phyloP scores from a whole-genome alignment of 2,113 vertebrate genomes.

The Nyctereutes procyonoides region DNA sequence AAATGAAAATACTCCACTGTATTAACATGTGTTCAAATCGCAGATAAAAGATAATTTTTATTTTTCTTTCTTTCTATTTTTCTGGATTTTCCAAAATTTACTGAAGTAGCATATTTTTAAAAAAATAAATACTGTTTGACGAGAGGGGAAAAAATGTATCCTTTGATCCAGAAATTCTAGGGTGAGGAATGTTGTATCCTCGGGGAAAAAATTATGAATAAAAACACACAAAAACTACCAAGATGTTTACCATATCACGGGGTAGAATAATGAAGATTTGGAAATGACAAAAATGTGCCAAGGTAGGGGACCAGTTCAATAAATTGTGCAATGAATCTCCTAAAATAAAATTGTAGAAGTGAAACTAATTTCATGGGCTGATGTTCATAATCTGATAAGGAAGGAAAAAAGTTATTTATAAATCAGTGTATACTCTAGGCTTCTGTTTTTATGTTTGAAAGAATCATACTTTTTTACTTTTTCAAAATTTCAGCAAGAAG shows the following conservation, averaged over 20 bases:
- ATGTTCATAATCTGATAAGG: not conserved
- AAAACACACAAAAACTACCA: not conserved
- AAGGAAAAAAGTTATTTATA: not conserved
- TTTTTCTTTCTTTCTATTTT: not conserved
- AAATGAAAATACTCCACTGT: constrained; percentile 22
- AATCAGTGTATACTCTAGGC: not conserved
- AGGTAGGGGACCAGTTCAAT: not conserved
- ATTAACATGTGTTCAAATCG: not conserved
- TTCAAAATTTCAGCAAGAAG: not conserved
- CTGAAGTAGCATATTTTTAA: not conserved
- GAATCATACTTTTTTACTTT: not conserved
- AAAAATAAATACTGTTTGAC: constrained; percentile 40
- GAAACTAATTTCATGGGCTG: not conserved
- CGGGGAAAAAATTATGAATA: not conserved
- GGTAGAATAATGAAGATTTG: not conserved
- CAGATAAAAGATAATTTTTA: not conserved
- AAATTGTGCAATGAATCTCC: not conserved
- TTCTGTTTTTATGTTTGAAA: constrained; percentile 10
- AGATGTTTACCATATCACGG: not conserved
- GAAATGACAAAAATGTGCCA: not conserved
- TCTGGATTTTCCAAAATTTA: not conserved
- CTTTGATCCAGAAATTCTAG: constrained; percentile 14
- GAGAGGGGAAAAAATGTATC: not conserved
- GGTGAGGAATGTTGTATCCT: not conserved
- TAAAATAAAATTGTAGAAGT: not conserved